Evolutionary conservation across 1,140 invertebrate genomes (phyloP).

Genomic region (Atta texana): DNA sequence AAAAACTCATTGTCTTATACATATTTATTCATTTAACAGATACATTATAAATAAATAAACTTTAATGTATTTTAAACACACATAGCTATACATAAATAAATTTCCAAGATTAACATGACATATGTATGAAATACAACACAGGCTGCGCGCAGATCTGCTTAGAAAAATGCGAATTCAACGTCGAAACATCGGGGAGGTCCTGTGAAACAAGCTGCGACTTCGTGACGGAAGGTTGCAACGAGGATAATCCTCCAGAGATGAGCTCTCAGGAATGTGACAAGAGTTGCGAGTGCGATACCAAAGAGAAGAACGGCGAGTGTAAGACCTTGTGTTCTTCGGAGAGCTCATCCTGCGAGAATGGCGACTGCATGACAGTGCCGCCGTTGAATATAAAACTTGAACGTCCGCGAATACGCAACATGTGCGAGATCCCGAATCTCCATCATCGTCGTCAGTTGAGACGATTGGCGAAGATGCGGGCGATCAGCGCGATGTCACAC

Average conservation of each 20-base stretch:
- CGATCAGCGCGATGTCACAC: constrained; percentile 9
- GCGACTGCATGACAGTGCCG: background rate
- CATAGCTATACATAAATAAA: background rate
- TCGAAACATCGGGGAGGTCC: background rate
- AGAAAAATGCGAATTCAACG: background rate
- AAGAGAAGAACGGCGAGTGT: constrained; percentile 17
- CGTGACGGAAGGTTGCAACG: constrained; percentile 11
- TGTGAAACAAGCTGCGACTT: constrained; percentile 19
- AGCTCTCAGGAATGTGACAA: constrained; percentile 16
- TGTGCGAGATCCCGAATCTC: constrained; percentile 43
- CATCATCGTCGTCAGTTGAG: constrained; percentile 34
- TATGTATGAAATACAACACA: constrained; percentile 18
- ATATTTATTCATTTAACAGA: background rate
- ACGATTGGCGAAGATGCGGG: constrained; percentile 41
- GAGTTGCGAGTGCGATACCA: constrained; percentile 24
- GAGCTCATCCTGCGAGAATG: background rate
- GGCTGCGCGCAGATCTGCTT: background rate
- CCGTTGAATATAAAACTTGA: background rate
- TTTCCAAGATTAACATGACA: constrained; percentile 6
- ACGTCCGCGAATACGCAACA: background rate
- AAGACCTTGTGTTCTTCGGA: background rate
- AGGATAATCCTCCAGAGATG: background rate
- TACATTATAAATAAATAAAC: background rate
- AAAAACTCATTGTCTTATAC: background rate
- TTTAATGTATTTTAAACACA: background rate